Evolutionary conservation across 2,113 vertebrate genomes (phyloP).

Genomic region (Amazona guildingii): DNA sequence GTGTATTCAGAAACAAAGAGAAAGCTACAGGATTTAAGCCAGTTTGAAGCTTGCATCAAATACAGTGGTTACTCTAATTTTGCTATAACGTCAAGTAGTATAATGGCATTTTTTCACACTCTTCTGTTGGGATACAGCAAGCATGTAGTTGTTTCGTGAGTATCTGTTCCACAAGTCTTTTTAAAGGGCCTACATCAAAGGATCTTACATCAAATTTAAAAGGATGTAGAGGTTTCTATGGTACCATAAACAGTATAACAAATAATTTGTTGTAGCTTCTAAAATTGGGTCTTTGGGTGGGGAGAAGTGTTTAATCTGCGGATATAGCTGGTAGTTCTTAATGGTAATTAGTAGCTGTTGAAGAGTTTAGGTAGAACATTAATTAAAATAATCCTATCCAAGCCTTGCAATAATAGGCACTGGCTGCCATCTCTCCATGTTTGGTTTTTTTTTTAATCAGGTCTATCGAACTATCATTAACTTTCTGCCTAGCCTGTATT

Average conservation of each 20-base stretch:
- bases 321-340: conserved; percentile 26
- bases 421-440: conserved; percentile 20
- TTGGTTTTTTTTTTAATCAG: background rate
- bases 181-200: conserved; percentile 34
- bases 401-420: conserved; percentile 32
- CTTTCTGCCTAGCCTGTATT: background rate
- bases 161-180: background rate
- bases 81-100: background rate
- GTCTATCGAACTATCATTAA: conserved; percentile 11
- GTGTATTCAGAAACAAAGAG: background rate
- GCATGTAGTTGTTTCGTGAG: background rate
- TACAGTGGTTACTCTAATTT: background rate
- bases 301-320: conserved; percentile 26
- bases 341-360: conserved; percentile 45
- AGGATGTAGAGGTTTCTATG: background rate
- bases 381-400: conserved; percentile 40
- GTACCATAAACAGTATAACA: background rate
- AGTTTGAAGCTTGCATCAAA: background rate
- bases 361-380: conserved; percentile 35
- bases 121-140: background rate
- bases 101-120: background rate
- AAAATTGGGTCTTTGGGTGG: conserved; percentile 30
- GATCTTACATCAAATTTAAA: conserved; percentile 3
- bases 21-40: background rate
- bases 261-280: conserved; percentile 20